A percentile compares a stretch with the other conserved stretches of the same genome.
Conservation (phyloP, 1,140 invertebrate species). For the Scaptomyza montana region DNA sequence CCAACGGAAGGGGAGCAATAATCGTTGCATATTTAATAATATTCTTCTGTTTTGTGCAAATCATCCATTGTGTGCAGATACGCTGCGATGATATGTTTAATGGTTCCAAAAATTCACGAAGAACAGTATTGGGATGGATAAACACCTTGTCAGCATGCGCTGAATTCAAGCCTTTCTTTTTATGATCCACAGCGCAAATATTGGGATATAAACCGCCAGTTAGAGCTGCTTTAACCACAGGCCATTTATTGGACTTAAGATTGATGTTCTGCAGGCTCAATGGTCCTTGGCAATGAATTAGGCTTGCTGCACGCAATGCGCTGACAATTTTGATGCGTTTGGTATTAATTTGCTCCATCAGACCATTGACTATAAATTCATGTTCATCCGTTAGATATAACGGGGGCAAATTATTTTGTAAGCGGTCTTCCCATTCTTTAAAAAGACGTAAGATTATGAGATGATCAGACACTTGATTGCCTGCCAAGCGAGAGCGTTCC, state of each 20-base stretch:
- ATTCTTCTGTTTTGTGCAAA: conserved; percentile 93
- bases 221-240: conserved; percentile 95
- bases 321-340: conserved; percentile 90
- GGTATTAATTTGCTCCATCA: conserved; percentile 63
- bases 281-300: conserved; percentile 90
- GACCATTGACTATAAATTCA: conserved; percentile 64
- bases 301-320: conserved; percentile 92
- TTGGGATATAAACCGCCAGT: conserved; percentile 95
- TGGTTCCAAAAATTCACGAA: conserved; percentile 84
- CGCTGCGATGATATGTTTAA: conserved; percentile 78
- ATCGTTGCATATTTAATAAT: conserved; percentile 90
- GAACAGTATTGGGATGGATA: conserved; percentile 86
- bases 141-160: conserved; percentile 34
- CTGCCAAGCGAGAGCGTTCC: conserved; percentile 89
- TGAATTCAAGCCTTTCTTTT: conserved; percentile 47
- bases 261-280: conserved; percentile 92
- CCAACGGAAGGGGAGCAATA: conserved; percentile 91
- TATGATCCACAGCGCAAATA: conserved; percentile 87
- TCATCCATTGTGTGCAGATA: conserved; percentile 91
- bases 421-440: conserved; percentile 90
- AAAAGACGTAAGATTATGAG: conserved; percentile 94
- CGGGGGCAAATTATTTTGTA: conserved; percentile 60
- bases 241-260: conserved; percentile 94
- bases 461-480: conserved; percentile 94
- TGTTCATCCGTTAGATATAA: conserved; percentile 62